These are phyloP conservation scores for Phoxinus phoxinus DNA, from an alignment of 2,113 vertebrate genomes.

Conservation along the genomic window DNA sequence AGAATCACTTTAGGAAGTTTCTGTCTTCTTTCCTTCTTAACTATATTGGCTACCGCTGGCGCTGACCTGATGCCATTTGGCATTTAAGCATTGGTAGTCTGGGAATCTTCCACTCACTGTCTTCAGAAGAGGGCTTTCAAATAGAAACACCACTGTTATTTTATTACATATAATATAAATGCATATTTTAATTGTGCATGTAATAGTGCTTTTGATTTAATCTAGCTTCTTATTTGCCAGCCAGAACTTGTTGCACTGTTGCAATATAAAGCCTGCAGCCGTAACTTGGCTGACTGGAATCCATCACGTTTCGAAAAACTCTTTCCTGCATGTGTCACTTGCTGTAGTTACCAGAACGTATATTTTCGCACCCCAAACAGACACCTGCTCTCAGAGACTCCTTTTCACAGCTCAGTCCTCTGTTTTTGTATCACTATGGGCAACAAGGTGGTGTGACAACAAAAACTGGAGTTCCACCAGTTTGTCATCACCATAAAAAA, in stretches of 20 bases:
- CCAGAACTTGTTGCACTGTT: constrained; percentile 29
- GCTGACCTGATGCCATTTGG: constrained; percentile 21
- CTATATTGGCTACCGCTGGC: not conserved
- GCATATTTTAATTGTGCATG: not conserved
- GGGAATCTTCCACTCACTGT: not conserved
- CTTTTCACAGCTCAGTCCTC: not conserved
- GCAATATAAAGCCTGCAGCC: not conserved
- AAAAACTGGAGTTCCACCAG: constrained; percentile 42
- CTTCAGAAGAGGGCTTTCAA: not conserved
- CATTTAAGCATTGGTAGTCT: not conserved
- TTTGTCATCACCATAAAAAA: constrained; percentile 52
- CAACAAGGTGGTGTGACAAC: constrained; percentile 53
- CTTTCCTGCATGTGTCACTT: constrained; percentile 20
- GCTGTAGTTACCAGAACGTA: constrained; percentile 33
- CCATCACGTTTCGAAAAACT: not conserved
- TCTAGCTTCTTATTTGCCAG: not conserved
- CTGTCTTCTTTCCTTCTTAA: not conserved
- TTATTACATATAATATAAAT: not conserved
- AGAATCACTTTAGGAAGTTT: constrained; percentile 28
- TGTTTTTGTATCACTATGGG: constrained; percentile 46
- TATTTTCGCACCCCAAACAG: constrained; percentile 26
- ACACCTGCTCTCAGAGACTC: constrained; percentile 33
- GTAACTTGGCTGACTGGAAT: constrained; percentile 5
- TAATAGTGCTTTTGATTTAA: not conserved
- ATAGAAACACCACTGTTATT: not conserved